Conservation (phyloP, 2,113 vertebrate species). For the Stomatorhinus ivindoensis region DNA sequence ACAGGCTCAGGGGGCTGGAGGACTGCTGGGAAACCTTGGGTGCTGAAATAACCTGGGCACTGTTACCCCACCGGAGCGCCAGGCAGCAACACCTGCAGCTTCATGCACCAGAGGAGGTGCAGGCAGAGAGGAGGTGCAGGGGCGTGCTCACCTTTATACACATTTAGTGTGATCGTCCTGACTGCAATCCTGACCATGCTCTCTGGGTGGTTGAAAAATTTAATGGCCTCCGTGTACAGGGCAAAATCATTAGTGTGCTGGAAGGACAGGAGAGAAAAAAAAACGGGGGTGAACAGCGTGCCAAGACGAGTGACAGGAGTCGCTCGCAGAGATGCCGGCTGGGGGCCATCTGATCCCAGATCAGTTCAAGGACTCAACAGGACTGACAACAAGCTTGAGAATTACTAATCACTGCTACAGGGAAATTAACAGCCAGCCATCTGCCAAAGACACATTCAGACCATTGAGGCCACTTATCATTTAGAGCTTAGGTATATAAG, state of each 20-base stretch:
- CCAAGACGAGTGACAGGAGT: conserved; percentile 37
- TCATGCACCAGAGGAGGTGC: background rate
- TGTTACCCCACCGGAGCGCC: background rate
- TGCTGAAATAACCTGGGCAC: background rate
- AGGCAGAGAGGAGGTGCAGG: background rate
- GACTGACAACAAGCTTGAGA: background rate
- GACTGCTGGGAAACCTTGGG: background rate
- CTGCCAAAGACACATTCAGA: background rate
- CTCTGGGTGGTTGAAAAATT: conserved; percentile 99
- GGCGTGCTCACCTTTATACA: conserved; percentile 88
- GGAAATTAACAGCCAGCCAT: background rate
- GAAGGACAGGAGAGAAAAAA: conserved; percentile 59
- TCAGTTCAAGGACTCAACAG: background rate
- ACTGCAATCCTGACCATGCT: conserved; percentile 99
- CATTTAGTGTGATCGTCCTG: conserved; percentile 95
- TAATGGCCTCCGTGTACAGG: conserved; percentile 98
- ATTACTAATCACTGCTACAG: background rate
- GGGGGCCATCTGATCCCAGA: conserved; percentile 15
- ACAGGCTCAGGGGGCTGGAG: background rate
- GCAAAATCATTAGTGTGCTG: conserved; percentile 99
- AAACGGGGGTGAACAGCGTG: conserved; percentile 36
- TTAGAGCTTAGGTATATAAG: background rate
- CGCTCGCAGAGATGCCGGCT: conserved; percentile 35
- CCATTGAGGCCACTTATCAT: background rate
- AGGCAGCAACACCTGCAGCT: background rate